Conservation (phyloP, 1,140 invertebrate species). For the Patella vulgata region DNA sequence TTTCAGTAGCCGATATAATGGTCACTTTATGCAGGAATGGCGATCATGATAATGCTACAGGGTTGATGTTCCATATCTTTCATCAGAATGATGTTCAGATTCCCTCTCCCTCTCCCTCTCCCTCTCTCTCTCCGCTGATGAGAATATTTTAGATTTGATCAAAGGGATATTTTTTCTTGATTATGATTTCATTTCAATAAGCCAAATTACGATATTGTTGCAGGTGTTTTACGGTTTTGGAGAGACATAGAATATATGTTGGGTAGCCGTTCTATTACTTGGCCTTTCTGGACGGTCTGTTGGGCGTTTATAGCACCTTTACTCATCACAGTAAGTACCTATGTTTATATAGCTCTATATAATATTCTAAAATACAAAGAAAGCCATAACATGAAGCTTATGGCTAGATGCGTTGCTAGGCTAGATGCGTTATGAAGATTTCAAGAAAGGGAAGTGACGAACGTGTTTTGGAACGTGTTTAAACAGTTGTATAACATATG, state of each 20-base stretch:
- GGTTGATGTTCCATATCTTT: no score
- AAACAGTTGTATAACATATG: neutral
- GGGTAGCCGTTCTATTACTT: constrained; percentile 33
- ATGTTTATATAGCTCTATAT: constrained; percentile 37
- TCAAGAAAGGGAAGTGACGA: neutral
- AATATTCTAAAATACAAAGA: constrained; percentile 21
- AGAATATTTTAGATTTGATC: no score
- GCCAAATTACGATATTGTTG: no score
- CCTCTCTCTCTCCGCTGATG: no score
- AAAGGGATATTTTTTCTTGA: no score
- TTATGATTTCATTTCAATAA: no score
- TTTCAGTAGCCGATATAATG: no score
- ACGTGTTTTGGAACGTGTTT: neutral
- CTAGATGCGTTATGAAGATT: neutral
- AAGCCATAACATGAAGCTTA: neutral
- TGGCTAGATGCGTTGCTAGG: neutral
- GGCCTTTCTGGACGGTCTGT: constrained; percentile 50
- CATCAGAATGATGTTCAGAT: no score
- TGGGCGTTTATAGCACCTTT: constrained; percentile 44
- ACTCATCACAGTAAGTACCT: constrained; percentile 41
- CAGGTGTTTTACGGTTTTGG: constrained; percentile 70
- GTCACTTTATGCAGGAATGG: no score
- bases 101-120: no score
- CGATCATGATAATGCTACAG: no score
- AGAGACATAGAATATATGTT: constrained; percentile 61